A percentile compares a stretch with the other conserved stretches of the same genome.
These are phyloP conservation scores for Thysanoteuthis rhombus DNA, from an alignment of 2,888 invertebrate genomes.

Conservation along the genomic window DNA sequence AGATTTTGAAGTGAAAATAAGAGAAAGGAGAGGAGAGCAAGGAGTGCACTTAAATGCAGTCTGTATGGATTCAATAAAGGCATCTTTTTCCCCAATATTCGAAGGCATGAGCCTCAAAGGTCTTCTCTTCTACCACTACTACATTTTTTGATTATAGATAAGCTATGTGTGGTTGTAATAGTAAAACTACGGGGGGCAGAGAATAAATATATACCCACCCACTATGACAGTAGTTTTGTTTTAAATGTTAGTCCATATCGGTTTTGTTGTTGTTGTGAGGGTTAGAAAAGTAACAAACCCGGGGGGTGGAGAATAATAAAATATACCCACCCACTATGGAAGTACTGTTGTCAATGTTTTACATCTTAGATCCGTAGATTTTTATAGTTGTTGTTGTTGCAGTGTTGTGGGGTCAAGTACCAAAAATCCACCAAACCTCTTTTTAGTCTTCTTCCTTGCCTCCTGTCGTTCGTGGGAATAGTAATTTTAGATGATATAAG, in stretches of 20 bases:
- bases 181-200: not conserved
- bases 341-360: too few relatives aligned
- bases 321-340: too few relatives aligned
- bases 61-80: not conserved
- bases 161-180: not conserved
- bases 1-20: not conserved
- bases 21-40: not conserved
- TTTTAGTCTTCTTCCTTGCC: not conserved
- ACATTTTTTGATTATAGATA: not conserved
- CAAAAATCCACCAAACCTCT: not conserved
- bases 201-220: not conserved
- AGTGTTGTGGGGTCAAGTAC: not conserved
- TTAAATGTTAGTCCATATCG: not conserved
- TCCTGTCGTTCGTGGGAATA: not conserved
- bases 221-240: not conserved
- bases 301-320: too few relatives aligned
- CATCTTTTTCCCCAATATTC: slow-evolving; percentile 18
- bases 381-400: not conserved
- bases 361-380: not conserved
- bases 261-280: too few relatives aligned
- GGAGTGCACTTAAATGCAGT: not conserved
- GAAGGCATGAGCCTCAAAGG: not conserved
- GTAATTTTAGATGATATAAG: not conserved
- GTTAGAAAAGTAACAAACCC: too few relatives aligned
- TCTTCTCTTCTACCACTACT: not conserved